phyloP scores from a whole-genome alignment of 2,888 invertebrate genomes.

The Drosophila nigricruria region DNA sequence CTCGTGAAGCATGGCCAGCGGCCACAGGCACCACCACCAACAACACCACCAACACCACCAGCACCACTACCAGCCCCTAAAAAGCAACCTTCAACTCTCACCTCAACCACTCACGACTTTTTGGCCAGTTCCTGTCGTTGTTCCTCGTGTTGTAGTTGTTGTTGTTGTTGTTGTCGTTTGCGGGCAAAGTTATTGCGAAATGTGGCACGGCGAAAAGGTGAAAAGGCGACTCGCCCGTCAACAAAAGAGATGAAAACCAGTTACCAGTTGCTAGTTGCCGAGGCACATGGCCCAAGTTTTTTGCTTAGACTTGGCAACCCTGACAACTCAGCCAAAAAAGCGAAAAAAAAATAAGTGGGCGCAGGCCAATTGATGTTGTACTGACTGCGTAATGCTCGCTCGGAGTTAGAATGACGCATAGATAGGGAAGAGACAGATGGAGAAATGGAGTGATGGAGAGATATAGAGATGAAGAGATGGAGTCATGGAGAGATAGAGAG shows the following conservation, averaged over 20 bases:
- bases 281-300: conserved; percentile 71
- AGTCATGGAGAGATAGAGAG: neutral
- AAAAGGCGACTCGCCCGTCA: conserved; percentile 49
- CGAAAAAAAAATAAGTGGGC: neutral
- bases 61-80: neutral
- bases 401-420: neutral
- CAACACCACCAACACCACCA: neutral
- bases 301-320: conserved; percentile 56
- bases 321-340: conserved; percentile 19
- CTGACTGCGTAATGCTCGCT: conserved; percentile 1
- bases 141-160: conserved; percentile 18
- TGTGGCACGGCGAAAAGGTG: conserved; percentile 50
- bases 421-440: neutral
- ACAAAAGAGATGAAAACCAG: conserved; percentile 54
- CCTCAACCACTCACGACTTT: conserved; percentile 15
- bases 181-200: conserved; percentile 70
- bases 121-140: conserved; percentile 24
- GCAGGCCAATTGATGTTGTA: neutral
- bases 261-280: conserved; percentile 42
- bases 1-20: conserved; percentile 70
- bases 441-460: neutral
- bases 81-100: neutral
- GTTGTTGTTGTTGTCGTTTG: conserved; percentile 53
- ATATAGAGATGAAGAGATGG: neutral
- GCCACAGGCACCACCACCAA: conserved; percentile 31